These are phyloP conservation scores for Coremacera marginata DNA, from an alignment of 2,888 invertebrate species.

Conservation along the genomic window DNA sequence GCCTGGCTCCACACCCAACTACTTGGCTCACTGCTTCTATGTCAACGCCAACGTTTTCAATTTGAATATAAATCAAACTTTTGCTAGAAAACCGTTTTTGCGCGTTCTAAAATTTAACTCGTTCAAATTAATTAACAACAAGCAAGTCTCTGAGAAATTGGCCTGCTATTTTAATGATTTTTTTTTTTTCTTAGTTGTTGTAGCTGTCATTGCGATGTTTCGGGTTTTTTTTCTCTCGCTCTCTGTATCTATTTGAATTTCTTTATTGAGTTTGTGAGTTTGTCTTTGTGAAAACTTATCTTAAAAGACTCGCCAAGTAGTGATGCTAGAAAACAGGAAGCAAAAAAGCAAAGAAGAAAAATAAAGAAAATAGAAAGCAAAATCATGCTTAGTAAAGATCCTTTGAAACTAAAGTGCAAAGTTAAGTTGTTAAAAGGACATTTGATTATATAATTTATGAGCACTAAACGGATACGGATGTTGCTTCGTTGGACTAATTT, in stretches of 20 bases:
- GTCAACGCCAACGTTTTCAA: slow-evolving; percentile 50
- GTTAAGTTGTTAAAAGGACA: slow-evolving; percentile 36
- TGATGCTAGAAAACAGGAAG: neutral
- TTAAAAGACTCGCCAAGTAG: neutral
- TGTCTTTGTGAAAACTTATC: slow-evolving; percentile 20
- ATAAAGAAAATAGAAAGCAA: neutral
- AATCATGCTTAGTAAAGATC: neutral
- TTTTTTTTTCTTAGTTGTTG: neutral
- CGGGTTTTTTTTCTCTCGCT: neutral
- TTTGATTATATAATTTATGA: slow-evolving; percentile 59
- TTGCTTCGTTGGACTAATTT: too few species aligned
- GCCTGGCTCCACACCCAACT: neutral
- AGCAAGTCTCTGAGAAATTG: slow-evolving; percentile 17
- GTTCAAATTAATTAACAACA: slow-evolving; percentile 43
- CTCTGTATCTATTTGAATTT: slow-evolving; percentile 10
- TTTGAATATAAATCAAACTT: slow-evolving; percentile 61
- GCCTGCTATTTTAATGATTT: neutral
- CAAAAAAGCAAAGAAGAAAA: neutral
- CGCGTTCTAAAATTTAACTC: slow-evolving; percentile 19
- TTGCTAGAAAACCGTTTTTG: slow-evolving; percentile 11
- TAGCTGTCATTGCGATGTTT: neutral
- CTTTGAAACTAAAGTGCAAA: slow-evolving; percentile 34
- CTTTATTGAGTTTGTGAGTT: slow-evolving; percentile 20
- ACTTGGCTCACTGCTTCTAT: neutral
- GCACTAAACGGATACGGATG: slow-evolving; percentile 5